A percentile compares a stretch with the other conserved stretches of the same genome.
phyloP scores from a whole-genome alignment of 2,113 vertebrate species.

The Microcebus ravelobensis region DNA sequence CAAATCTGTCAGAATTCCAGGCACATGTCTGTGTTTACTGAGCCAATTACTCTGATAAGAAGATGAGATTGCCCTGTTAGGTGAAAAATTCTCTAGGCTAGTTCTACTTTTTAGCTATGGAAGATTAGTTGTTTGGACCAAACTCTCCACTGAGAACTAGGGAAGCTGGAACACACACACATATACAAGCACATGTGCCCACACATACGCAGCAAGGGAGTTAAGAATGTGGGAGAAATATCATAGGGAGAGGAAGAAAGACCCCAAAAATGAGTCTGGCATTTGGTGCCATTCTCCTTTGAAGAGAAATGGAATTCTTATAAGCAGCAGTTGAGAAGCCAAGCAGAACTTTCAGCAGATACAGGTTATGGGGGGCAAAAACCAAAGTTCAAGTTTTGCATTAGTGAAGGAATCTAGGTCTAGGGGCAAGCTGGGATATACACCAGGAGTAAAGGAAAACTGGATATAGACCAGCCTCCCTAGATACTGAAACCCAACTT shows the following conservation, averaged over 20 bases:
- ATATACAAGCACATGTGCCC: background rate
- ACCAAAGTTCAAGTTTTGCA: background rate
- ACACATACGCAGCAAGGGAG: background rate
- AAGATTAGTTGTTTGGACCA: constrained; percentile 27
- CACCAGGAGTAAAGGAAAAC: background rate
- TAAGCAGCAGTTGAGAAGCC: background rate
- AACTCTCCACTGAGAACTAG: background rate
- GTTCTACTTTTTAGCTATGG: background rate
- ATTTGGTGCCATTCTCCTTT: background rate
- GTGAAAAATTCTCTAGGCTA: constrained; percentile 15
- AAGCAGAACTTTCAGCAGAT: background rate
- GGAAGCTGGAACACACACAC: background rate
- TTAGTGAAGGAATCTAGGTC: background rate
- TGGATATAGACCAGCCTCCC: background rate
- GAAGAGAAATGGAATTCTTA: background rate
- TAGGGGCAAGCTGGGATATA: background rate
- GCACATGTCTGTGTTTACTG: background rate
- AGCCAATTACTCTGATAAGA: constrained; percentile 39
- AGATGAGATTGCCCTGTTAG: background rate
- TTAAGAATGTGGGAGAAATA: background rate
- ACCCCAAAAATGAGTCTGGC: background rate
- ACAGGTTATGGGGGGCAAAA: background rate
- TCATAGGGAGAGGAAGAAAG: background rate
- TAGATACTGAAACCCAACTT: background rate
- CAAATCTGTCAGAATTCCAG: background rate